Evolutionary conservation across 2,888 invertebrate genomes (phyloP).

Genomic region (Melanargia galathea): DNA sequence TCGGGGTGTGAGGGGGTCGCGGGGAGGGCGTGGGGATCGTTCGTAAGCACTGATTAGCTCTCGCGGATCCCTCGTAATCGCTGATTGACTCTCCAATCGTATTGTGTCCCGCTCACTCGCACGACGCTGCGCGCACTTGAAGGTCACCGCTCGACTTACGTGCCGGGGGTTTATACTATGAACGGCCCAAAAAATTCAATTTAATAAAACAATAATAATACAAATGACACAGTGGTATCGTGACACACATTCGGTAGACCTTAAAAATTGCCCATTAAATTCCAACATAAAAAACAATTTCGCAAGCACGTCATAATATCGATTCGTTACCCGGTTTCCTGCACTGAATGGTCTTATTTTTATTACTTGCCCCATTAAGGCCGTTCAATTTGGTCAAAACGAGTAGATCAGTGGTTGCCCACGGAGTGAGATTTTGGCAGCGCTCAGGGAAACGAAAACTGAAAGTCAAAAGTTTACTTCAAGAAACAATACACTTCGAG

Average conservation of each 20-base stretch:
- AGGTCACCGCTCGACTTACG: too few species aligned
- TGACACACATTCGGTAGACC: slow-evolving; percentile 23
- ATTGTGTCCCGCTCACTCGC: too few species aligned
- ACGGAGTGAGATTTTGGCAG: slow-evolving; percentile 3
- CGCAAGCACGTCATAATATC: slow-evolving; percentile 19
- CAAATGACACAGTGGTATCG: slow-evolving; percentile 12
- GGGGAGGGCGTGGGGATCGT: too few species aligned
- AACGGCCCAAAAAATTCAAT: too few species aligned
- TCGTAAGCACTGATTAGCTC: too few species aligned
- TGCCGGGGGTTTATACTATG: too few species aligned
- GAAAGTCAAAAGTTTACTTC: too few species aligned
- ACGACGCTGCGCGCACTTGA: too few species aligned
- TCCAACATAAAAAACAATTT: slow-evolving; percentile 26
- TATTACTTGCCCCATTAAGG: slow-evolving; percentile 30
- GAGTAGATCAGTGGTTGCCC: not conserved
- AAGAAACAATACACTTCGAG: too few species aligned
- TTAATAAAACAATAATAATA: slow-evolving; percentile 11
- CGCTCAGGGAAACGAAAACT: not conserved
- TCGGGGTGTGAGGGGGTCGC: too few species aligned
- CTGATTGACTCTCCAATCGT: too few species aligned
- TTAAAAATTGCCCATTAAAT: slow-evolving; percentile 22
- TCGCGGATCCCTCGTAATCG: too few species aligned
- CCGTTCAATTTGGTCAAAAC: slow-evolving; percentile 17
- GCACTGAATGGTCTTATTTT: slow-evolving; percentile 28
- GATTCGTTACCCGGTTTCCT: slow-evolving; percentile 29